These are phyloP conservation scores for Silurus aristotelis DNA, from an alignment of 2,797 vertebrate genomes.

Conservation along the genomic window DNA sequence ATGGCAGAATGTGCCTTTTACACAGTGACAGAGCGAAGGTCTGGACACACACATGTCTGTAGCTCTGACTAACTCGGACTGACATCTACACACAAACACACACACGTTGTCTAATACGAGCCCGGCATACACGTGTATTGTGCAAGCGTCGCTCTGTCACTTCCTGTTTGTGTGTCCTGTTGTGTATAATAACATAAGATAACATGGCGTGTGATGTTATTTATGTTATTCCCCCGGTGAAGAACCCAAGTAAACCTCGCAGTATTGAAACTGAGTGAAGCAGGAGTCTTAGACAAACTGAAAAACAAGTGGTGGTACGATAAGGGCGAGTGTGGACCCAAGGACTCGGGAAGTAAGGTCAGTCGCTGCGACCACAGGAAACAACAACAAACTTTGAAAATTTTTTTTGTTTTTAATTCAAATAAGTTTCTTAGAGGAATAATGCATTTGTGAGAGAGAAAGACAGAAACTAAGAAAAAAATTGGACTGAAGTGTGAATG, in stretches of 20 bases:
- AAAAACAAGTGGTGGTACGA: slow-evolving; percentile 99
- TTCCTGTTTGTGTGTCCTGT: slow-evolving; percentile 77
- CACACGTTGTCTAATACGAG: neutral
- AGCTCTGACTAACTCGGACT: too few relatives aligned
- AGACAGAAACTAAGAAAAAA: too few relatives aligned
- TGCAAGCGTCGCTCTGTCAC: slow-evolving; percentile 95
- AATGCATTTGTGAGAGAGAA: neutral
- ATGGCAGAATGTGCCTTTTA: slow-evolving; percentile 96
- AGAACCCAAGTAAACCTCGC: slow-evolving; percentile 99
- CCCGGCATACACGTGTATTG: slow-evolving; percentile 79
- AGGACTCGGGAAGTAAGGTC: slow-evolving; percentile 99
- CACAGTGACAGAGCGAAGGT: slow-evolving; percentile 90
- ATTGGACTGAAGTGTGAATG: neutral
- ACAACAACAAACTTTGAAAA: slow-evolving; percentile 4
- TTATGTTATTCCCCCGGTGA: slow-evolving; percentile 99
- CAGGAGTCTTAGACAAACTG: slow-evolving; percentile 99
- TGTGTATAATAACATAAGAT: slow-evolving; percentile 99
- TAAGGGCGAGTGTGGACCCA: slow-evolving; percentile 99
- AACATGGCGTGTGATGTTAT: slow-evolving; percentile 99
- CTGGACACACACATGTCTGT: slow-evolving; percentile 60
- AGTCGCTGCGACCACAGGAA: slow-evolving; percentile 77
- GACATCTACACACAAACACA: slow-evolving; percentile 35
- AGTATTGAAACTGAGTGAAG: slow-evolving; percentile 99
- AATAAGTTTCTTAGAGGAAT: neutral
- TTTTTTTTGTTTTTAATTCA: neutral